Evolutionary conservation across 1,140 invertebrate species (phyloP).

Genomic region (Lutraria rhynchaena): DNA sequence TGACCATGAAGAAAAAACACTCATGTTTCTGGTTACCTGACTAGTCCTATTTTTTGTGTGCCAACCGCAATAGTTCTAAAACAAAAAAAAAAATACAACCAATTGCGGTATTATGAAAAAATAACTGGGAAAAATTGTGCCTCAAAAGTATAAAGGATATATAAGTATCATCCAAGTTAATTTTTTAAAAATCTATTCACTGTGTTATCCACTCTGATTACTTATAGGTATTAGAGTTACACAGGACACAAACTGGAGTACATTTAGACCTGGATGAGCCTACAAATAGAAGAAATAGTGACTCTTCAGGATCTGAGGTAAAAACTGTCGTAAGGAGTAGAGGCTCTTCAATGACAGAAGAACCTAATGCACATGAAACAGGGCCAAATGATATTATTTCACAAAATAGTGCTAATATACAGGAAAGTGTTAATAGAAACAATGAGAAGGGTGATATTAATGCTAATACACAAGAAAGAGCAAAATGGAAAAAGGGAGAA

Average conservation of each 20-base stretch:
- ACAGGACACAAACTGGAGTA: conserved; percentile 59
- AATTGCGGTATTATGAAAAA: too few relatives aligned
- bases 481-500: conserved; percentile 17
- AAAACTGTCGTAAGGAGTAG: conserved; percentile 49
- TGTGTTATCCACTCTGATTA: too few relatives aligned
- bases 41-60: too few relatives aligned
- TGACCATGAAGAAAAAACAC: too few relatives aligned
- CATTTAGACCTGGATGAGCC: conserved; percentile 41
- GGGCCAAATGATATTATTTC: conserved; percentile 43
- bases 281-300: conserved; percentile 36
- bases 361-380: conserved; percentile 35
- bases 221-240: conserved; percentile 71
- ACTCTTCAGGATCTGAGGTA: conserved; percentile 50
- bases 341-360: conserved; percentile 45
- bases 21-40: too few relatives aligned
- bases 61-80: too few relatives aligned
- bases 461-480: conserved; percentile 31
- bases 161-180: too few relatives aligned
- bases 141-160: conserved; percentile 21
- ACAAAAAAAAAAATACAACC: too few relatives aligned
- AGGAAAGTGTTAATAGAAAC: conserved; percentile 8
- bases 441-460: conserved; percentile 44
- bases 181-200: too few relatives aligned
- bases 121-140: too few relatives aligned
- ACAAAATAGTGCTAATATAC: conserved; percentile 8